Percentiles rank a stretch among this genome's conserved stretches.
phyloP scores from a whole-genome alignment of 2,797 vertebrate genomes.

The Cossypha heuglini region DNA sequence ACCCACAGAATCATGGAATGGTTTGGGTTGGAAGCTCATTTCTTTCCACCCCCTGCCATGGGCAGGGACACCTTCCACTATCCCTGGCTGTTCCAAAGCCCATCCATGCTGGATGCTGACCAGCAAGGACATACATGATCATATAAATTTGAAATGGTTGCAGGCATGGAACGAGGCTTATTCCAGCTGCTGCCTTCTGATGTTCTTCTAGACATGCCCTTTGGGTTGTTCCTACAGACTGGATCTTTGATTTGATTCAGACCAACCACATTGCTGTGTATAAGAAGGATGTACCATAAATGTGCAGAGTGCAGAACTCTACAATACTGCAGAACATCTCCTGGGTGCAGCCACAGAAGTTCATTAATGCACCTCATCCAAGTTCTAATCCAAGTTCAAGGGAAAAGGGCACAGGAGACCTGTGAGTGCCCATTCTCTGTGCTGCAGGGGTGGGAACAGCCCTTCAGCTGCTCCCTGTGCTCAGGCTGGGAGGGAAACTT shows the following conservation, averaged over 20 bases:
- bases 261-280: neutral
- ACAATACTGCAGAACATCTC: neutral
- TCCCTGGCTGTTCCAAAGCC: neutral
- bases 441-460: neutral
- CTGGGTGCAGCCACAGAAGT: neutral
- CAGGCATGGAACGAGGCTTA: neutral
- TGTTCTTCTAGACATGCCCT: neutral
- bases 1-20: neutral
- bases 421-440: neutral
- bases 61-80: neutral
- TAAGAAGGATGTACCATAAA: fast-evolving
- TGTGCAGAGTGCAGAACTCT: neutral
- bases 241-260: neutral
- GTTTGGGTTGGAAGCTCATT: neutral
- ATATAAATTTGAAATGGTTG: fast-evolving
- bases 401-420: neutral
- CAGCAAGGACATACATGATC: fast-evolving
- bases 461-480: neutral
- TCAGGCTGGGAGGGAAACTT: neutral
- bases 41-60: neutral
- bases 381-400: neutral
- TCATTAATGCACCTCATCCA: neutral
- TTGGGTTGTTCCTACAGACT: neutral
- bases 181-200: neutral
- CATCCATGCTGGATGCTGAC: neutral